These are phyloP conservation scores for Saccostrea cuccullata DNA, from an alignment of 1,140 invertebrate genomes.

Conservation along the genomic window DNA sequence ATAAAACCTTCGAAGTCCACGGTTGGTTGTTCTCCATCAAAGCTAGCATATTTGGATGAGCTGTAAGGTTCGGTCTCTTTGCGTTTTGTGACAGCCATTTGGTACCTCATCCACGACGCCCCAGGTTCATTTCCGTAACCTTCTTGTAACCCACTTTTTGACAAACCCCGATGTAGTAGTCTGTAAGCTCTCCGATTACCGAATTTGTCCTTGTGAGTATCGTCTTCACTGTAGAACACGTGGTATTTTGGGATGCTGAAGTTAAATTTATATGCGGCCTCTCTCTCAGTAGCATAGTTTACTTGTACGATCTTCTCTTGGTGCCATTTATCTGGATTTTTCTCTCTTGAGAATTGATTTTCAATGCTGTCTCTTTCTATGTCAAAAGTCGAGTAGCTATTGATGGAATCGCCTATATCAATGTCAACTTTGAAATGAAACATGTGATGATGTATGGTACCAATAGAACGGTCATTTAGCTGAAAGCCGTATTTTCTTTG, in stretches of 20 bases:
- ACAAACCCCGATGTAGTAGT: constrained; percentile 52
- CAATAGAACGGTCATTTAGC: constrained; percentile 59
- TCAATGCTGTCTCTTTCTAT: constrained; percentile 51
- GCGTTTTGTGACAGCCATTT: constrained; percentile 69
- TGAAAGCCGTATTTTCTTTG: constrained; percentile 54
- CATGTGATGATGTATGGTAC: constrained; percentile 66
- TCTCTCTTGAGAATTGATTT: constrained; percentile 52
- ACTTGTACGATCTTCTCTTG: constrained; percentile 53
- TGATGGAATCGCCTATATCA: constrained; percentile 63
- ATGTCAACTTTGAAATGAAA: constrained; percentile 70
- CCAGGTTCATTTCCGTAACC: constrained; percentile 65
- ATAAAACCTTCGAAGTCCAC: constrained; percentile 56
- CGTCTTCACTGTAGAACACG: constrained; percentile 62
- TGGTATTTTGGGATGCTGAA: constrained; percentile 70
- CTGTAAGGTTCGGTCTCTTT: constrained; percentile 64
- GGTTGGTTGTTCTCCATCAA: constrained; percentile 60
- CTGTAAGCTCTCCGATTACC: constrained; percentile 61
- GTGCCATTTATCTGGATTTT: constrained; percentile 36
- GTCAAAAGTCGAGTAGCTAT: constrained; percentile 65
- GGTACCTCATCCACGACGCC: constrained; percentile 67
- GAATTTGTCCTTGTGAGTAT: constrained; percentile 43
- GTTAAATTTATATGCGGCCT: constrained; percentile 67
- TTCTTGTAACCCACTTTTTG: constrained; percentile 64
- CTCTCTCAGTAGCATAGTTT: constrained; percentile 60
- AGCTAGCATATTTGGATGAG: constrained; percentile 59